Evolutionary conservation across 2,113 vertebrate species (phyloP), one percentile per base, ranked within the genome.

Genomic region (Anguilla rostrata): DNA sequence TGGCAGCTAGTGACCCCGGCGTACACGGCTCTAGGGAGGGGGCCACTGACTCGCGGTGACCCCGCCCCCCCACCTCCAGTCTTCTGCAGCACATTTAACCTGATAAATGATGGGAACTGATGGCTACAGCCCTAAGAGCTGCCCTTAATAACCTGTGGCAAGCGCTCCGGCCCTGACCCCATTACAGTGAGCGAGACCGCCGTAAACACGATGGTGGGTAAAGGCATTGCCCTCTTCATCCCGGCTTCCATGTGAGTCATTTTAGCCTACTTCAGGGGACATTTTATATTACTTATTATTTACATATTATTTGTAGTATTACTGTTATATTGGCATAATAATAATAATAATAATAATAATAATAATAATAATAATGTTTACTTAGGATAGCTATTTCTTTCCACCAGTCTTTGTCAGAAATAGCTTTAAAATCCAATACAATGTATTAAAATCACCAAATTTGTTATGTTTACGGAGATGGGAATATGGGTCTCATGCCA

Each of bases 81-180:
- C 91, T 91, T 90, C 88, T 92, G 92, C 90, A 93, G 91, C 90
- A 93, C 94, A 91, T 91, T 94, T 92, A 94, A 91, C 87, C 88
- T 94, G 91, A 94, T 92, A 91, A 92, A 94, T 91, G 92, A 90
- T 92, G 91, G 91, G 91, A 92, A 90, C 90, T 90, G 91, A 93
- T 94, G 93, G 93, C 91, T 93, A 92, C 92, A 90, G 90, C 89
- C 93, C 91, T 88, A 90, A 92, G 91, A 91, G 93, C 93, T 93
- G 91, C 91, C 91, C 89, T 88, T 87, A 91, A 86, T 86, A 85
- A 89, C 79, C 83, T 82, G 56, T 57, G 46, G 34, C 82, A 83
- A 87, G 86, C 49, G 84, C 81, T 81, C 53, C 53, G 82, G 53
- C 84, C 75, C 84, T 78, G 81, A 88, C 84, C 81, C 86, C 87